phyloP scores from a whole-genome alignment of 2,888 invertebrate species.

The Bugulina stolonifera region DNA sequence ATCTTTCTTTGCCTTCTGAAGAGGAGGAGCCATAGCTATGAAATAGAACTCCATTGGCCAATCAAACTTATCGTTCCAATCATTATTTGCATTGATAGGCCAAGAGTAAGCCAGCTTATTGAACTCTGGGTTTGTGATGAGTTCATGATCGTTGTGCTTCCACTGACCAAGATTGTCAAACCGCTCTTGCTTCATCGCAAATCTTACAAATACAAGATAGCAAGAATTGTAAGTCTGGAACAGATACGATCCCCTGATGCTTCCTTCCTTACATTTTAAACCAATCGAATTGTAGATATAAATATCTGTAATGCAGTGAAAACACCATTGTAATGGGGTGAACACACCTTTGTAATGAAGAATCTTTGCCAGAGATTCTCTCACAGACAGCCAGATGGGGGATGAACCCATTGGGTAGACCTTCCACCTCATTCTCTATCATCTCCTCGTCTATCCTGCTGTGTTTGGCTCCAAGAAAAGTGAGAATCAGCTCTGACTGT shows the following conservation, averaged over 20 bases:
- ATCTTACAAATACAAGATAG: conserved; percentile 35
- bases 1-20: conserved; percentile 33
- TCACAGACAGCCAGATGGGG: conserved; percentile 43
- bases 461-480: conserved; percentile 42
- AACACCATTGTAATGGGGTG: too few species aligned
- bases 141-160: conserved; percentile 41
- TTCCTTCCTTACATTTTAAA: too few species aligned
- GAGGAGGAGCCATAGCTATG: conserved; percentile 48
- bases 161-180: conserved; percentile 52
- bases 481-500: conserved; percentile 42
- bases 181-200: conserved; percentile 51
- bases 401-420: conserved; percentile 35
- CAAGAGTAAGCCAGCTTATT: conserved; percentile 51
- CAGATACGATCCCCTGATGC: too few species aligned
- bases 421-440: conserved; percentile 33
- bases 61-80: conserved; percentile 48
- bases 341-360: conserved; percentile 46
- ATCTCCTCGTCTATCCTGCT: conserved; percentile 36
- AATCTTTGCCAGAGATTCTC: conserved; percentile 39
- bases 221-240: too few species aligned
- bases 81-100: conserved; percentile 47
- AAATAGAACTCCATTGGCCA: conserved; percentile 54
- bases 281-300: too few species aligned
- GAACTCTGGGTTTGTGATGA: conserved; percentile 49
- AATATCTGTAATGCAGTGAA: too few species aligned